A percentile compares a stretch with the other conserved stretches of the same genome.
Conservation (phyloP, 2,888 invertebrate genomes). For the Crematogaster levior region DNA sequence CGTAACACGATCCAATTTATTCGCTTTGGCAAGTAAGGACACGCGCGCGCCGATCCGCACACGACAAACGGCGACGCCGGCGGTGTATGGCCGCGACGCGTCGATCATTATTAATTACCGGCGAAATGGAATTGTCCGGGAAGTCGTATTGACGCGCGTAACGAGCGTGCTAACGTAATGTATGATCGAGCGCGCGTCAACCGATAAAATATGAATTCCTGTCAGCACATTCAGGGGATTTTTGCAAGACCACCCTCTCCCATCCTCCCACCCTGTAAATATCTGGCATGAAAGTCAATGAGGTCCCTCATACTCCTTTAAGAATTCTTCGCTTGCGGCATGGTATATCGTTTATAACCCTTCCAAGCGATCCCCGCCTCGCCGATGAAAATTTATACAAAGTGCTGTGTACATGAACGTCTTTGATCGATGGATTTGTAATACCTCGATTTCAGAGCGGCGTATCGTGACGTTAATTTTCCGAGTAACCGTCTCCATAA, state of each 20-base stretch:
- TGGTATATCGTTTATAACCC: constrained; percentile 39
- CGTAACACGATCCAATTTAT: constrained; percentile 58
- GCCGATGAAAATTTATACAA: constrained; percentile 37
- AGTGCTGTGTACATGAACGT: neutral
- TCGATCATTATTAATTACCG: constrained; percentile 68
- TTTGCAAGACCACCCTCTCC: constrained; percentile 15
- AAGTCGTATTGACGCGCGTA: constrained; percentile 35
- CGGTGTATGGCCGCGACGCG: constrained; percentile 29
- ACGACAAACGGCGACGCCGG: neutral
- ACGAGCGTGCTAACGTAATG: constrained; percentile 32
- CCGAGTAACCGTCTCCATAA: neutral
- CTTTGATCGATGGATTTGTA: constrained; percentile 33
- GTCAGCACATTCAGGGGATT: constrained; percentile 45
- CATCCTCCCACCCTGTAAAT: constrained; percentile 27
- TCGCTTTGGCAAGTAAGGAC: constrained; percentile 50
- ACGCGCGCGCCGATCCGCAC: constrained; percentile 18
- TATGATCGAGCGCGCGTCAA: constrained; percentile 23
- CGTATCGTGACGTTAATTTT: constrained; percentile 8
- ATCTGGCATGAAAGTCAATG: constrained; percentile 72
- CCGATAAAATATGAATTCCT: constrained; percentile 70
- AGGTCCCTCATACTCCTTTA: constrained; percentile 37
- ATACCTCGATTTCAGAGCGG: neutral
- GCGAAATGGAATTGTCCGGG: constrained; percentile 52
- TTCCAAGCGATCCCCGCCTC: neutral
- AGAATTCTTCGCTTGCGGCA: constrained; percentile 29